Evolutionary conservation across 37 sponge, comb jelly and placozoan genomes (phyloP), one percentile per base, ranked within the genome.

Genomic region (Spongilla lacustris): DNA sequence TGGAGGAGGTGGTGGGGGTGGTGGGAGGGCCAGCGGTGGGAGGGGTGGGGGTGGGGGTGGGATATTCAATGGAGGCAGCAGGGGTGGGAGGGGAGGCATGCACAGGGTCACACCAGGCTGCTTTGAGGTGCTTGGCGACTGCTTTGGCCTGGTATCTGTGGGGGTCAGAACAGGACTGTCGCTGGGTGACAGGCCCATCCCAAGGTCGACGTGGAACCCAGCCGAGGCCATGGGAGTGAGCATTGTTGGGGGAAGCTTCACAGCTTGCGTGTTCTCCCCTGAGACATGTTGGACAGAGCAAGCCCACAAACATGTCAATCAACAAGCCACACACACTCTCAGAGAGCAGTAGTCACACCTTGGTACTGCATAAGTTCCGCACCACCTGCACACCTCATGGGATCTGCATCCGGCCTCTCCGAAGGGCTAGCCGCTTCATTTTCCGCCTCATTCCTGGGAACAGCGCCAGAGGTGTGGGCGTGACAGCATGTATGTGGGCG

Each of bases 151-250:
- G 75, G 31, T 12, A 13, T 74, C 75, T 4, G 24, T 74, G 75
- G 75, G 32, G 22, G 75, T 35, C 34, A 58, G 58, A 58, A 58
- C 58, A 6, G 58, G 58, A 58, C 58, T 58, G 58, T 58, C 58
- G 58, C 58, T 58, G 19, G 58, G 58, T 58, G 58, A 58, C 11
- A 17, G 58, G 19, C 58, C 58, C 19, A 58, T 58, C 11, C 58
- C 58, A 17, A 58, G 58, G 58, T 58, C 58, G 83, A 50, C 70
- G 9, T 67, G 24, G 76, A 30, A 31, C 33, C 74, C 11, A 67
- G 76, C 38, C 75, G 24, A 66, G 84, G 84, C 58, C 21, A 58
- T 17, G 19, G 58, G 58, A 58, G 58, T 58, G 58, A 58, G 58
- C 58, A 58, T 58, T 6, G 58, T 13, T 1, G 58, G 11, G 58